Evolutionary conservation across 2,113 vertebrate species (phyloP), one percentile per base, ranked within the genome.

Genomic region (Centropus bengalensis): DNA sequence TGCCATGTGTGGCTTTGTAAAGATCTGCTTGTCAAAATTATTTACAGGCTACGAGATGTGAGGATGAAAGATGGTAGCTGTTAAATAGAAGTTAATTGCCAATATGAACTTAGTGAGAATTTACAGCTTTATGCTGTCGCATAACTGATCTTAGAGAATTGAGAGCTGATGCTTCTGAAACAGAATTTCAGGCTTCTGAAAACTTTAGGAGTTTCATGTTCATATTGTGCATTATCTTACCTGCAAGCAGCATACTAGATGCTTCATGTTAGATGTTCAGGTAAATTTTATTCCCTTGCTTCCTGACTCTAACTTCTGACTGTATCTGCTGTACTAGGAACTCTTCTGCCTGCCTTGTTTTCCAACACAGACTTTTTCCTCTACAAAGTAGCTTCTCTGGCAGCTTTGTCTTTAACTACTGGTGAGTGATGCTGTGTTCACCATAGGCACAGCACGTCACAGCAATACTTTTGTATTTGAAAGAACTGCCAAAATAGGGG

Each of bases 41-140:
- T 56, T 93, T 96, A 56, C 33, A 86, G 52, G 52, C 73, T 90
- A 9, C 54, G 88, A 71, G 85, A 86, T 86, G 63, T 0, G 32
- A 78, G 42, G 85, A 67, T 94, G 88, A 90, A 88, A 83, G 79
- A 93, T 88, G 47, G 49, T 86, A 86, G 52, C 56, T 83, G 60
- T 83, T 93, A 89, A 80, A 76, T 12, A 19, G 66, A 89, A 88
- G 89, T 93, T 96, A 95, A 81, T 75, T 77, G 75, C 63, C 88
- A 94, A 19, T 85, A 44, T 82, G 55, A 64, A 23, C 49, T 82
- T 93, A 27, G 12, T 81, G 54, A 84, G 75, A 95, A 91, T 86
- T 87, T 89, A 83, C 45, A 51, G 47, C 93, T 96, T 86, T 88
- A 66, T 81, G 51, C 55, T 90, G 74, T 87, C 81, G 77, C 44